Conservation (phyloP, 2,888 invertebrate species). For the Meloe dianella region DNA sequence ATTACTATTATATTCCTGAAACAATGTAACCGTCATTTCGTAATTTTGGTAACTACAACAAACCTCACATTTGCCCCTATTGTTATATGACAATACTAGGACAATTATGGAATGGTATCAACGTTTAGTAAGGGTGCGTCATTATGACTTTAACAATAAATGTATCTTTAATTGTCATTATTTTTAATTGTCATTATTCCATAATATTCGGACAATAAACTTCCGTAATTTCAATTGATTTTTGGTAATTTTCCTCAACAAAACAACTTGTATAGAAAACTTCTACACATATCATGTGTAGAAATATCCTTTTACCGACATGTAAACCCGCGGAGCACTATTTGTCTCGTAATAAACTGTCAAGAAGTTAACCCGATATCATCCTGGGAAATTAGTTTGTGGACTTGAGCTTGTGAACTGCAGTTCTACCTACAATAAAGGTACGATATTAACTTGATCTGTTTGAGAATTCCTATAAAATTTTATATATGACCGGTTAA, state of each 20-base stretch:
- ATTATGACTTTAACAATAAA: not conserved
- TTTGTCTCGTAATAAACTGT: constrained; percentile 15
- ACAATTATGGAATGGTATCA: not conserved
- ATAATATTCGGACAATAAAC: not conserved
- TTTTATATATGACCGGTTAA: not conserved
- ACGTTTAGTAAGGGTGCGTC: not conserved
- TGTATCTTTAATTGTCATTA: not conserved
- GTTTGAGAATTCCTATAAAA: constrained; percentile 8
- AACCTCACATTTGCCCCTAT: not conserved
- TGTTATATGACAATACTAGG: not conserved
- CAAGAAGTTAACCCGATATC: constrained; percentile 10
- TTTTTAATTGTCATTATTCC: too few relatives aligned
- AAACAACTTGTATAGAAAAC: too few relatives aligned
- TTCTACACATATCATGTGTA: not conserved
- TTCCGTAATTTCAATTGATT: too few relatives aligned
- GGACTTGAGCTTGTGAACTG: constrained; percentile 11
- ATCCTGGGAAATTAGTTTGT: constrained; percentile 14
- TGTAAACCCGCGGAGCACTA: not conserved
- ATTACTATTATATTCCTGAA: not conserved
- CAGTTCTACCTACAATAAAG: not conserved
- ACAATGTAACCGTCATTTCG: not conserved
- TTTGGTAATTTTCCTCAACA: too few relatives aligned
- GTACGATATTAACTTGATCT: not conserved
- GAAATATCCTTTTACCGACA: not conserved
- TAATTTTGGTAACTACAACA: not conserved